phyloP scores from a whole-genome alignment of 1,140 invertebrate species.

The Danaus melanippus region DNA sequence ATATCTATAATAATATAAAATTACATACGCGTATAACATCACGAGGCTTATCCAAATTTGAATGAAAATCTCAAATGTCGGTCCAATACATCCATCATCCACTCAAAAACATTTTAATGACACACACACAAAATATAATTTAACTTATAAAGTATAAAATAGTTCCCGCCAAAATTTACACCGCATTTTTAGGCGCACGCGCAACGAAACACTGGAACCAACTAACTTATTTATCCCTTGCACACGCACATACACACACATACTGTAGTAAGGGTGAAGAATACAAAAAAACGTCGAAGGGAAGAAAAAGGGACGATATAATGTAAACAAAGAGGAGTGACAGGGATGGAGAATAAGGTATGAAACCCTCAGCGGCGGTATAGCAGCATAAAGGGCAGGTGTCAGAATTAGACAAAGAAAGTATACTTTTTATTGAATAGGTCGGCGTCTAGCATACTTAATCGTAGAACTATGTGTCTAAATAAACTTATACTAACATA shows the following conservation, averaged over 20 bases:
- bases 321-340: constrained; percentile 18
- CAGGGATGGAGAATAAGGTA: constrained; percentile 37
- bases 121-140: constrained; percentile 17
- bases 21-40: constrained; percentile 58
- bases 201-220: constrained; percentile 33
- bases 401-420: constrained; percentile 57
- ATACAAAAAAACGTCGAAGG: constrained; percentile 47
- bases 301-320: constrained; percentile 11
- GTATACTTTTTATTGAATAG: constrained; percentile 50
- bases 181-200: constrained; percentile 37
- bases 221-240: constrained; percentile 35
- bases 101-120: constrained; percentile 30
- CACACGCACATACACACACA: constrained; percentile 35
- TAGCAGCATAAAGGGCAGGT: constrained; percentile 38
- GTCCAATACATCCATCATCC: constrained; percentile 41
- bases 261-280: constrained; percentile 53
- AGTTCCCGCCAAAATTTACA: constrained; percentile 52
- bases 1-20: constrained; percentile 4
- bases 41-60: constrained; percentile 40
- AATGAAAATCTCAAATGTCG: constrained; percentile 17
- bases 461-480: too few species aligned
- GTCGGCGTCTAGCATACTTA: constrained; percentile 34
- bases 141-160: constrained; percentile 6
- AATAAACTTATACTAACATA: too few species aligned
- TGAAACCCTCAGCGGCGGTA: constrained; percentile 46